phyloP scores from a whole-genome alignment of 2,797 vertebrate genomes.

The Danionella dracula region DNA sequence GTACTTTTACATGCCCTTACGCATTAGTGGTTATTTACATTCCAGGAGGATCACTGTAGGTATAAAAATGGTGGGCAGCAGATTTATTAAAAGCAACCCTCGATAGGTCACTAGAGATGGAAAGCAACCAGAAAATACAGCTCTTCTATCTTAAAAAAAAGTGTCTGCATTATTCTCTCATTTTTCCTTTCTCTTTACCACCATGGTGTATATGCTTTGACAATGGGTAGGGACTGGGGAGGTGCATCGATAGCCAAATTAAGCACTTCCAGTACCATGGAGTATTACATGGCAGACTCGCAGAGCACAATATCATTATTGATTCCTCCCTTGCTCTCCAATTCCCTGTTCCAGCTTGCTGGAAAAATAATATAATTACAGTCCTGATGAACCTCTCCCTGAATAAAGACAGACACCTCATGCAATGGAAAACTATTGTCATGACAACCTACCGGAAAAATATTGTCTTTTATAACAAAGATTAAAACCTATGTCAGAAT shows the following conservation, averaged over 20 bases:
- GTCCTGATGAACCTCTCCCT: slow-evolving; percentile 65
- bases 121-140: not conserved
- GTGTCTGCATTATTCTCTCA: not conserved
- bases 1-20: slow-evolving; percentile 62
- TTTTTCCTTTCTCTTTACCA: not conserved
- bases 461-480: slow-evolving; percentile 54
- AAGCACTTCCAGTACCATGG: slow-evolving; percentile 72
- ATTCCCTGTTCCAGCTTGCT: slow-evolving; percentile 66
- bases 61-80: slow-evolving; percentile 7
- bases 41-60: slow-evolving; percentile 26
- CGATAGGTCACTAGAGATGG: not conserved
- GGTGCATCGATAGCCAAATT: slow-evolving; percentile 69
- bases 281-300: slow-evolving; percentile 70
- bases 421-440: slow-evolving; percentile 62
- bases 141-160: not conserved
- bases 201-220: slow-evolving; percentile 49
- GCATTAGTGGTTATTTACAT: slow-evolving; percentile 65
- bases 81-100: slow-evolving; percentile 18
- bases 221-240: slow-evolving; percentile 62
- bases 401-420: slow-evolving; percentile 51
- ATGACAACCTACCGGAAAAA: slow-evolving; percentile 62
- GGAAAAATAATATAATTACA: slow-evolving; percentile 75
- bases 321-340: slow-evolving; percentile 68
- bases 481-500: slow-evolving; percentile 47
- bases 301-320: slow-evolving; percentile 71